Conservation (phyloP, 2,113 vertebrate genomes). For the Semnornis frantzii region DNA sequence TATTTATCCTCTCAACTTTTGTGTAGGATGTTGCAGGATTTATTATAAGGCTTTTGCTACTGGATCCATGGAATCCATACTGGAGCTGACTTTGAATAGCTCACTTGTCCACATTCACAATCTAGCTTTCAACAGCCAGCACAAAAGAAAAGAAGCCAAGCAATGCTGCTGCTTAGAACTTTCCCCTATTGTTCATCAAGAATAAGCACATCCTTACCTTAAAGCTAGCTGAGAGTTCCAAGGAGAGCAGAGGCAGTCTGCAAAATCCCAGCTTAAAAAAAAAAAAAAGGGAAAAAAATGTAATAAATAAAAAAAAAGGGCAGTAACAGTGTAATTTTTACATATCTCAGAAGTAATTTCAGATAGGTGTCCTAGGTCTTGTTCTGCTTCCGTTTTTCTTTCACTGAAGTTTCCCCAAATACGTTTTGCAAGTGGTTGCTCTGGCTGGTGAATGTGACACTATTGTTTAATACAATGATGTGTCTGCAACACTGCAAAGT, state of each 20-base stretch:
- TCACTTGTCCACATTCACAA: not conserved
- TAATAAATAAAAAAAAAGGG: not conserved
- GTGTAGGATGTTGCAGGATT: not conserved
- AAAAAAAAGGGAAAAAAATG: not conserved
- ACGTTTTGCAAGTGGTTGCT: not conserved
- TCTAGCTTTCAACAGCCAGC: slow-evolving; percentile 34
- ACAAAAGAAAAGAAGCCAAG: slow-evolving; percentile 8
- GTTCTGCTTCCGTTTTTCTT: not conserved
- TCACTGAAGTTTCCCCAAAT: not conserved
- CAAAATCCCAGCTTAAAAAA: not conserved
- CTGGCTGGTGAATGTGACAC: not conserved
- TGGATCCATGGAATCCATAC: not conserved
- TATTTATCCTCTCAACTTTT: not conserved
- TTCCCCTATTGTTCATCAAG: slow-evolving; percentile 3
- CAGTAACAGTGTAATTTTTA: not conserved
- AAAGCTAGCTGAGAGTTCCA: not conserved
- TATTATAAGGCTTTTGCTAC: not conserved
- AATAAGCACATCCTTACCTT: not conserved
- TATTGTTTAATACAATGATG: not conserved
- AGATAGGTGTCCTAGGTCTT: not conserved
- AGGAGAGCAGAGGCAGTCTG: not conserved
- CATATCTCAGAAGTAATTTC: not conserved
- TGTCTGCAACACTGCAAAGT: slow-evolving; percentile 2
- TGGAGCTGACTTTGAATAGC: slow-evolving; percentile 1
- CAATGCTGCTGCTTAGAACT: not conserved